Base-by-base conservation (phyloP, 1,140 invertebrate genomes). In the Cylas formicarius region DNA sequence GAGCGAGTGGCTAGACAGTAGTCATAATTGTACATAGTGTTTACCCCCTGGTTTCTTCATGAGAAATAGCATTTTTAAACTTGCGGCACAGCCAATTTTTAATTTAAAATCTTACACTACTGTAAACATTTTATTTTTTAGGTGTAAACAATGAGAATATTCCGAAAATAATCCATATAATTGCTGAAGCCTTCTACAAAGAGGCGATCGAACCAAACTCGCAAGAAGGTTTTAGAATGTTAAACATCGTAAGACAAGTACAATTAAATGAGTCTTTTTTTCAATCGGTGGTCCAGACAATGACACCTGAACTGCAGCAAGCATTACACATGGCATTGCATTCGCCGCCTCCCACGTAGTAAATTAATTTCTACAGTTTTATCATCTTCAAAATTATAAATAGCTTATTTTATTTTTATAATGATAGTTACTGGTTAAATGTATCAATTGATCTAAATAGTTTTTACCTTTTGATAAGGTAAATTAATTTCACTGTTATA, bases 131-230 rank as follows among this genome's bases (percentile, higher is more conserved):
- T n/a, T 22, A 19, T 37, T 28, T 46, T 56, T 14, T 39, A 62
- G 61, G 74, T 86, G 27, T 68, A 86, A 57, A 90, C 57, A 91
- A 93, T 60, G 72, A 78, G 37, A 97, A 97, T 71, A 73, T 98
- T 53, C 90, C 90, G 17, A 76, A 78, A 46, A 79, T 98, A 44
- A 79, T 98, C 49, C 76, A 78, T 40, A 84, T 94, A 44, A 86
- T 98, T 49, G 87, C 89, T 0, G 90, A 96, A 65, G 86, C 89
- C 1, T 84, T 97, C 63, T 71, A 73, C 39, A 78, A 78, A 59
- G 86, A 90, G 58, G 89, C 85, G 13, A 72, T 98, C 22, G 75
- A 82, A 23, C 65, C 73, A 9, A 75, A 81, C 14, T 76, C 78
- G 55, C 68, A 71, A 26, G 74, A 82, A 20, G 74, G 76, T 51